phyloP scores from a whole-genome alignment of 2,888 invertebrate species.

The Notodonta ziczac region DNA sequence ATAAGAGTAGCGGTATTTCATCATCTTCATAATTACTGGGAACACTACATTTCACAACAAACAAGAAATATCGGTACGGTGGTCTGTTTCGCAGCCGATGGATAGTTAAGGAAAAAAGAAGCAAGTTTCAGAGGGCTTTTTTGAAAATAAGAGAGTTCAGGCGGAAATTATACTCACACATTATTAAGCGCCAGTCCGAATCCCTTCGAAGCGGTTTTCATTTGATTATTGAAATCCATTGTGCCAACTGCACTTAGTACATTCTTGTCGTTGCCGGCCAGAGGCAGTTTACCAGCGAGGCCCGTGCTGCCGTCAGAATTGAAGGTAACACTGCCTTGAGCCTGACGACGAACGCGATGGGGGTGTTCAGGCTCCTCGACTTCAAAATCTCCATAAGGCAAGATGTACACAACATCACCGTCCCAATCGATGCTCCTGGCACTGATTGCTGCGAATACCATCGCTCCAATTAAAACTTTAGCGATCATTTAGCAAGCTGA shows the following conservation, averaged over 20 bases:
- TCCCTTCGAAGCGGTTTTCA: constrained; percentile 11
- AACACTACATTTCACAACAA: too few species aligned
- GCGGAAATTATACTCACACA: constrained; percentile 37
- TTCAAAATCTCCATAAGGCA: background rate
- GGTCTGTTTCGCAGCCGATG: too few species aligned
- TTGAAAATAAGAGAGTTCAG: too few species aligned
- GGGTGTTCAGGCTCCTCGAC: constrained; percentile 5
- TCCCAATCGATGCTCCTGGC: background rate
- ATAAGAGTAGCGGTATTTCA: too few species aligned
- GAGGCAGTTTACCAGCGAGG: constrained; percentile 23
- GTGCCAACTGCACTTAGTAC: constrained; percentile 28
- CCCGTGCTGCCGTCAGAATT: constrained; percentile 28
- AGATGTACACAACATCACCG: background rate
- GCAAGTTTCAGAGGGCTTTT: too few species aligned
- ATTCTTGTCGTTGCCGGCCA: constrained; percentile 29
- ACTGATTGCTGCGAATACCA: background rate
- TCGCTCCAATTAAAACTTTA: constrained; percentile 5
- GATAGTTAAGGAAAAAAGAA: too few species aligned
- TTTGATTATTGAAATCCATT: constrained; percentile 11
- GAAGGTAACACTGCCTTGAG: constrained; percentile 14
- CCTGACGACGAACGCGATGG: constrained; percentile 25
- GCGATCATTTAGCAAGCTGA: constrained; percentile 15
- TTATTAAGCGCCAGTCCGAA: constrained; percentile 42
- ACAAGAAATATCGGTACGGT: too few species aligned
- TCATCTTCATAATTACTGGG: too few species aligned